These are phyloP conservation scores for Esox masquinongy DNA, from an alignment of 2,797 vertebrate species.

Conservation along the genomic window DNA sequence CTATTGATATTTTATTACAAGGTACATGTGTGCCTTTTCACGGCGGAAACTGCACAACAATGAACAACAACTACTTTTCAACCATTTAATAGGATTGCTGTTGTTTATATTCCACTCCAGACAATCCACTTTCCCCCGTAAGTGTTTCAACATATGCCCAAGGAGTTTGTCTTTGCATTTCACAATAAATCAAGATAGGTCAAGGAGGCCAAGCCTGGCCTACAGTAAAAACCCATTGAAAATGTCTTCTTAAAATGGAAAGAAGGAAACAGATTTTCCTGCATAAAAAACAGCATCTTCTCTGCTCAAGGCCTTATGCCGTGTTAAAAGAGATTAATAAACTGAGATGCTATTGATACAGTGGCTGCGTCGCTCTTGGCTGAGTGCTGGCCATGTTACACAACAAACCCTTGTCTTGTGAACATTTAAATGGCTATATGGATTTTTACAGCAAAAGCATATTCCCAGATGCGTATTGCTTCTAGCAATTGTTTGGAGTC, in stretches of 20 bases:
- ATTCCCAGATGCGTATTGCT: slow-evolving; percentile 6
- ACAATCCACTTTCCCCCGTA: slow-evolving; percentile 70
- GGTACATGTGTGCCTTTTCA: slow-evolving; percentile 70
- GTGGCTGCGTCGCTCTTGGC: slow-evolving; percentile 43
- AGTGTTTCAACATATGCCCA: slow-evolving; percentile 69
- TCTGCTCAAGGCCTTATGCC: slow-evolving; percentile 71
- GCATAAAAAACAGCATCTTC: slow-evolving; percentile 70
- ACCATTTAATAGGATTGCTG: slow-evolving; percentile 79
- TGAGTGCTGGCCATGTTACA: slow-evolving; percentile 51
- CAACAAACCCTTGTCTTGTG: slow-evolving; percentile 33
- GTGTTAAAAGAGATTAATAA: slow-evolving; percentile 78
- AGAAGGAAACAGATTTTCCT: slow-evolving; percentile 73
- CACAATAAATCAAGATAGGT: slow-evolving; percentile 72
- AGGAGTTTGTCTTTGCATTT: slow-evolving; percentile 65
- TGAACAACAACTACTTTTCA: slow-evolving; percentile 54
- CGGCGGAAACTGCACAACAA: slow-evolving; percentile 32
- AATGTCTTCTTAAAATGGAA: slow-evolving; percentile 56
- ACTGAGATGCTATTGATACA: slow-evolving; percentile 75
- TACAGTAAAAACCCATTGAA: slow-evolving; percentile 64
- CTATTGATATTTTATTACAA: slow-evolving; percentile 57
- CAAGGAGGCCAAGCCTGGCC: slow-evolving; percentile 77
- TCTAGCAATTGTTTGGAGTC: slow-evolving; percentile 5
- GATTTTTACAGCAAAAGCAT: slow-evolving; percentile 25
- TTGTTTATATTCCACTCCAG: slow-evolving; percentile 53
- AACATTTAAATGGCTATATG: slow-evolving; percentile 37